Base-by-base conservation (phyloP, 2,888 invertebrate genomes). In the Fabriciana adippe region DNA sequence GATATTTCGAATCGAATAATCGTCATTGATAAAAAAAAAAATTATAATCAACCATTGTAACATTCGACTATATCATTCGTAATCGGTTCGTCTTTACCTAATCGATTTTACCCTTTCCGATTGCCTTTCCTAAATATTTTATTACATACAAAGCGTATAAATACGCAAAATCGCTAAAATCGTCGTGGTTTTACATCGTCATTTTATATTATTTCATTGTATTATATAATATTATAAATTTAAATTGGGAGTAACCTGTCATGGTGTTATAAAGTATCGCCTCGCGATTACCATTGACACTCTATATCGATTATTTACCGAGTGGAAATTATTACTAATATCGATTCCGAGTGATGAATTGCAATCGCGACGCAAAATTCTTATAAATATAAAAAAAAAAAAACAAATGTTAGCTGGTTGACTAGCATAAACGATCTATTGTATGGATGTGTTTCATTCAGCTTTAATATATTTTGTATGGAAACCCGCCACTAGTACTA, bases 361-460 rank as follows among this genome's bases (percentile, higher is more conserved):
- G 47, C 48, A 48, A 59, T 59, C 48, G 48, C 26, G 26, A 48
- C n/a, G 26, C n/a, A 48, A 56, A 57, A 64, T 61, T 66, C 66
- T 67, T 69, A 69, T 41, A 71, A 67, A 55, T 62, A 59, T 65
- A 67, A 64, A 51, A 67, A 64, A 51, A 67, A 64, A 55, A 57
- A 64, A 67, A 51, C 61, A 61, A 61, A 65, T 61, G 55, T 70
- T 67, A 71, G 51, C 67, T 54, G 64, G 50, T 67, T 71, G 71
- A 71, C 69, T 71, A 69, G 71, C 59, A 69, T 53, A 41, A 60
- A 59, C 54, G 51, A 64, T 68, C 31, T 63, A 62, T 59, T 71
- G 59, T 67, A 47, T 64, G 35, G 60, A 55, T 47, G 62, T 50
- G 21, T 60, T 62, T 59, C 48, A 41, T 62, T 59, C 48, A 41